Conservation (phyloP, 2,797 vertebrate genomes). For the Tinamus major region DNA sequence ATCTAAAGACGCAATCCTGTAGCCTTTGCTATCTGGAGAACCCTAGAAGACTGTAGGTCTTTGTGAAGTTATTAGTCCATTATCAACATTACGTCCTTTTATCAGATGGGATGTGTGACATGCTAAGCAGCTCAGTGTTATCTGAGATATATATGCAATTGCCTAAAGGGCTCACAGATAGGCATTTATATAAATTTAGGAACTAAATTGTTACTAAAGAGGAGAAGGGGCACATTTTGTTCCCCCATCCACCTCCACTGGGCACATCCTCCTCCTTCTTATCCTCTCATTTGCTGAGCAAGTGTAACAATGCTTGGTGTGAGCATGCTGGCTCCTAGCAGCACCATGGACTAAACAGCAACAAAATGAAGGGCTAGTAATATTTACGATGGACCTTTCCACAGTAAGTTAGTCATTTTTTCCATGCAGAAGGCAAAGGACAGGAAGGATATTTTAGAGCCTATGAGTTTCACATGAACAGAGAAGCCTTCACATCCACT, state of each 20-base stretch:
- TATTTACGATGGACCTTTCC: slow-evolving; percentile 24
- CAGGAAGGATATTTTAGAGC: background rate
- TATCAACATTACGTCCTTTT: background rate
- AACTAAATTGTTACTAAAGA: slow-evolving; percentile 8
- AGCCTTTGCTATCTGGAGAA: background rate
- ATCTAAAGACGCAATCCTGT: background rate
- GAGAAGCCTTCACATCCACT: background rate
- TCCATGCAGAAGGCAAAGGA: slow-evolving; percentile 1
- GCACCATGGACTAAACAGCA: slow-evolving; percentile 20
- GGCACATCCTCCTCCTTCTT: background rate
- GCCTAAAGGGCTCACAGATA: slow-evolving; percentile 3
- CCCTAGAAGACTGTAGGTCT: background rate
- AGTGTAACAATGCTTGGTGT: background rate
- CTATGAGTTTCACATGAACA: background rate
- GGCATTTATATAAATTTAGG: slow-evolving; percentile 29
- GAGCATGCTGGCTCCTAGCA: slow-evolving; percentile 2
- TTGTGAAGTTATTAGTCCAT: background rate
- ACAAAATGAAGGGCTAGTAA: background rate
- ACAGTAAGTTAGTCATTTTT: background rate
- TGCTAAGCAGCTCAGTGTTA: slow-evolving; percentile 19
- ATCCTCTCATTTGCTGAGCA: background rate
- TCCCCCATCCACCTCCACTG: background rate
- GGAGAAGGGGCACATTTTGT: background rate
- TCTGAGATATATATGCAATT: slow-evolving; percentile 29
- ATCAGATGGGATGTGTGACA: background rate